Conservation (phyloP, 1,140 invertebrate genomes). For the Hycleus phaleratus region DNA sequence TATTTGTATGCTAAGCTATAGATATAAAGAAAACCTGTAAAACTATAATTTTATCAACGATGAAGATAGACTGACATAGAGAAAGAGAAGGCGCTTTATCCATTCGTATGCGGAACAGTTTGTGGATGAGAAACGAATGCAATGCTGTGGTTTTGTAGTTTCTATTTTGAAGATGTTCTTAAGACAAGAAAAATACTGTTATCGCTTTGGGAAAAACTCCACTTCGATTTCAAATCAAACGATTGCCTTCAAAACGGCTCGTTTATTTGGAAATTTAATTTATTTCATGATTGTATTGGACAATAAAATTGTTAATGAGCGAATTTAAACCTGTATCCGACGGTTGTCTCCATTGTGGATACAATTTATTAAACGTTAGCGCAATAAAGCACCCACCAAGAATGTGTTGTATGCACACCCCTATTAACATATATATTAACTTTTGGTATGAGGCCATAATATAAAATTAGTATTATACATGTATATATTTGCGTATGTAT, state of each 20-base stretch:
- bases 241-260: background rate
- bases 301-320: background rate
- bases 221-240: background rate
- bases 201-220: slow-evolving; percentile 8
- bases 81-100: slow-evolving; percentile 7
- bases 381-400: slow-evolving; percentile 18
- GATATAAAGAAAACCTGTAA: slow-evolving; percentile 12
- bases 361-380: background rate
- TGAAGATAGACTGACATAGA: background rate
- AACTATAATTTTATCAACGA: slow-evolving; percentile 17
- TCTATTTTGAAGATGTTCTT: slow-evolving; percentile 10
- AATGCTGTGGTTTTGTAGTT: slow-evolving; percentile 7
- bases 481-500: too few relatives aligned
- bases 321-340: background rate
- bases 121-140: slow-evolving; percentile 12
- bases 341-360: slow-evolving; percentile 6
- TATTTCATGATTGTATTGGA: too few relatives aligned
- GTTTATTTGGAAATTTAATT: background rate
- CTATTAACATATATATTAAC: slow-evolving; percentile 24
- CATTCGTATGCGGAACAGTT: slow-evolving; percentile 19
- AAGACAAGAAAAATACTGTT: slow-evolving; percentile 10
- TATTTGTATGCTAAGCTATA: too few relatives aligned
- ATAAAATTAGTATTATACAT: slow-evolving; percentile 12
- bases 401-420: slow-evolving; percentile 10
- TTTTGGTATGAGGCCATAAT: slow-evolving; percentile 10